Evolutionary conservation across 2,797 vertebrate species (phyloP), one percentile per base, ranked within the genome.

Genomic region (Notamacropus eugenii): DNA sequence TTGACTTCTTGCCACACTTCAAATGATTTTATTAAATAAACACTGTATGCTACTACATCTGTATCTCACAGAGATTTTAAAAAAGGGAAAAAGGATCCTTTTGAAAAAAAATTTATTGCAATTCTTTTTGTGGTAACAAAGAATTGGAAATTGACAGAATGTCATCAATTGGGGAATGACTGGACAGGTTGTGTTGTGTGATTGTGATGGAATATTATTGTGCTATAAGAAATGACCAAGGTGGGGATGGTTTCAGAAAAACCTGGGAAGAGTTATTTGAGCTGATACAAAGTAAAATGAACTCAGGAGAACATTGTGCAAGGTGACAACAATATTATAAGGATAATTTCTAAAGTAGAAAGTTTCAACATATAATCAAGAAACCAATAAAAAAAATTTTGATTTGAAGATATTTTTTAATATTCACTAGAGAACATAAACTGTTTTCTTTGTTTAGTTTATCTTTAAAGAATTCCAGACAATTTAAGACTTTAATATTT

Each of bases 1-100:
- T 93, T 91, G 55, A 27, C 82, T 97, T 92, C 90, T 74, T 50
- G 90, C 52, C 50, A 90, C 62, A 34, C 27, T 91, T 94, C 67
- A 92, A 82, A 82, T 46, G 5, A 50, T 58, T 90, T 90, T 90
- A 50, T 92, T 95, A 96, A 82, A 57, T 57, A 90, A 92, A 3
- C 19, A 34, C 8, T 87, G 9, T 28, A 87, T 50, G 74, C 22
- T 50, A 27, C 14, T 74, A 74, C 34, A 6, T n/a, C 16, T 87
- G 10, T 87, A 87, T 87, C 40, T 87, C 3, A 50, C 40, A 82
- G 40, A 87, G 74, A 87, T 46, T 8, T 46, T 10, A 4, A 50
- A 87, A 87, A 87, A 87, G 74, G n/a, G 52, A 8, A 24, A 82
- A 82, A 82, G 24, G 9, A 87, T 9, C 40, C 74, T 11, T 5